Evolutionary conservation across 2,888 invertebrate genomes (phyloP), one percentile per base, ranked within the genome.

Genomic region (Cenopis cana): DNA sequence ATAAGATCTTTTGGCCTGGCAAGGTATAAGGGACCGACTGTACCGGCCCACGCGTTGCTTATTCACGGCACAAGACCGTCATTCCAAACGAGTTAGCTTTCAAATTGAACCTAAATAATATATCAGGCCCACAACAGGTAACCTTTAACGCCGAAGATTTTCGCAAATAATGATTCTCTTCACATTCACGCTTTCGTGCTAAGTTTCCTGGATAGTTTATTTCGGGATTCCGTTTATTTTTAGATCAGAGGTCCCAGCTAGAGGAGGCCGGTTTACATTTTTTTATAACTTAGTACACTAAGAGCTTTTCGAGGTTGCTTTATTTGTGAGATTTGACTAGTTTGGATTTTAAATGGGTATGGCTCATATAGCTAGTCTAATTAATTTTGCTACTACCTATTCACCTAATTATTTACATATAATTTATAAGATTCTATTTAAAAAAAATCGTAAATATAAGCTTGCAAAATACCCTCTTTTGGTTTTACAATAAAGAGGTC

Each of bases 101-200:
- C 85, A 89, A 90, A 90, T 89, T 89, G 87, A 83, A 88, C 82
- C 76, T 91, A 84, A 89, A 91, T 91, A 88, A 87, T 89, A 84
- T 82, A 89, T 86, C 77, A 85, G 81, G 76, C n/a, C 24, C n/a
- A n/a, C n/a, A 24, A 56, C 55, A 64, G 57, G 65, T 82, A 80
- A 81, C 82, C 85, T 81, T 83, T 84, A 85, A 85, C 82, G 82
- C 80, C 81, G 82, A 79, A 85, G 82, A 84, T 85, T 81, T 82
- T 79, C 52, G 46, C 56, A 69, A 61, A 65, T 70, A 36, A 59
- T 70, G 46, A 41, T 38, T 29, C 38, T 52, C 20, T 29, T 64
- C 52, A 55, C 20, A 8, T 36, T 55, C 20, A 56, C 54, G 41
- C 36, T 38, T 61, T 61, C 46, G 54, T 65, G 17, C 55, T 52